Conservation (phyloP, 2,797 vertebrate species). For the Sebastes iracundus region DNA sequence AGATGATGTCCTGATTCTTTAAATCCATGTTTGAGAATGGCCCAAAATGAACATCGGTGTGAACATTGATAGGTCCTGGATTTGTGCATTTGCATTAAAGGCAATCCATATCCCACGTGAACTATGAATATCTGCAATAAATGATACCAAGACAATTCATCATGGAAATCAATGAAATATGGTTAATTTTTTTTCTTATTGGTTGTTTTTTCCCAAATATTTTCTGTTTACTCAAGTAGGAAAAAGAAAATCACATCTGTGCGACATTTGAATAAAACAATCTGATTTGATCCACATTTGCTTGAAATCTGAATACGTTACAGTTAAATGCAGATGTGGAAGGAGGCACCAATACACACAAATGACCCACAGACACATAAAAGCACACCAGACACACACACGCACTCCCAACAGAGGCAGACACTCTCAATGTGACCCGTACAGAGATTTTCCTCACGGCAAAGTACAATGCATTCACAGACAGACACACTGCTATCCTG, state of each 20-base stretch:
- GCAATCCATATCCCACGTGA: neutral
- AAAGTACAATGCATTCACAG: conserved; percentile 23
- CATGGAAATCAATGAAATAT: neutral
- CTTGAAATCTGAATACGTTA: neutral
- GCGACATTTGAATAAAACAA: neutral
- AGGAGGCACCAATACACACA: neutral
- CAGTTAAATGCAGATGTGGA: neutral
- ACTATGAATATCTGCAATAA: neutral
- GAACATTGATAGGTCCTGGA: neutral
- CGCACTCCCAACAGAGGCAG: neutral
- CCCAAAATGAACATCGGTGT: neutral
- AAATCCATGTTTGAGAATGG: neutral
- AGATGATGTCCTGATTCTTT: neutral
- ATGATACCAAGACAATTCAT: neutral
- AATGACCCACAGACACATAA: neutral
- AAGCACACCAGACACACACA: neutral
- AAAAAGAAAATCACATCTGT: neutral
- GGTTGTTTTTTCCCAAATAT: neutral
- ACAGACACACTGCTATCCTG: conserved; percentile 12
- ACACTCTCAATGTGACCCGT: neutral
- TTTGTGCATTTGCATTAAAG: neutral
- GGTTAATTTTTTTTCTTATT: too few species aligned
- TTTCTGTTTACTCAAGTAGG: neutral
- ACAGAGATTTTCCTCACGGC: neutral
- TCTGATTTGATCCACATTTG: neutral